These are phyloP conservation scores for Pinctada fucata DNA, from an alignment of 2,888 invertebrate genomes.

Conservation along the genomic window DNA sequence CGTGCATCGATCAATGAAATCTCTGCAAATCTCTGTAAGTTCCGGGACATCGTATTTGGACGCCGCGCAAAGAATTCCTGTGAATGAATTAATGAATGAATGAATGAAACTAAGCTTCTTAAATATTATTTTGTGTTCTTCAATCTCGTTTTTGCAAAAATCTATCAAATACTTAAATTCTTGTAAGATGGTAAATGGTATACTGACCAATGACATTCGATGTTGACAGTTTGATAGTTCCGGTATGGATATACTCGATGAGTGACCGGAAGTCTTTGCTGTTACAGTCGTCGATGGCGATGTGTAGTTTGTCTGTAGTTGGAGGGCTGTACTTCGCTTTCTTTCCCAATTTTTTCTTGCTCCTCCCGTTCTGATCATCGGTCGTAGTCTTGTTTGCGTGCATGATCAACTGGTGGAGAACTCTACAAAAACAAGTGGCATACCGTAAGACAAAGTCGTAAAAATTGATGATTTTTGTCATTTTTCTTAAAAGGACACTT, in stretches of 20 bases:
- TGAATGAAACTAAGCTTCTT: neutral
- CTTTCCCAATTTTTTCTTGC: constrained; percentile 4
- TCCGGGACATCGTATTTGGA: constrained; percentile 8
- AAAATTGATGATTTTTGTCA: no score
- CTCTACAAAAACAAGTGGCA: neutral
- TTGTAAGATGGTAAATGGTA: no score
- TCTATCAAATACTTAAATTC: no score
- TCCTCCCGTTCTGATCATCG: neutral
- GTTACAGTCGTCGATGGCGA: neutral
- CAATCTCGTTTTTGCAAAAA: no score
- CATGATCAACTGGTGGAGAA: constrained; percentile 13
- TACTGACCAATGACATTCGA: neutral
- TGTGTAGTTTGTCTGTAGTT: neutral
- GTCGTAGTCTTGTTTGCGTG: neutral
- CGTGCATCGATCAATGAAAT: constrained; percentile 13
- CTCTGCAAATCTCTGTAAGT: constrained; percentile 1
- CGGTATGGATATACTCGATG: constrained; percentile 6
- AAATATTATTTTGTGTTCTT: no score
- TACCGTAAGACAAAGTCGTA: neutral
- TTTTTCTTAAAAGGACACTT: no score
- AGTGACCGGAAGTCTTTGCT: neutral
- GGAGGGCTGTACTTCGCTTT: neutral
- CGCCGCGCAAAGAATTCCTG: constrained; percentile 9
- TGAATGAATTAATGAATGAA: neutral
- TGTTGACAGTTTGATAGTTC: neutral